A percentile compares a stretch with the other conserved stretches of the same genome.
Evolutionary conservation across 2,888 invertebrate genomes (phyloP).

Genomic region (Linnaemya vulpina): DNA sequence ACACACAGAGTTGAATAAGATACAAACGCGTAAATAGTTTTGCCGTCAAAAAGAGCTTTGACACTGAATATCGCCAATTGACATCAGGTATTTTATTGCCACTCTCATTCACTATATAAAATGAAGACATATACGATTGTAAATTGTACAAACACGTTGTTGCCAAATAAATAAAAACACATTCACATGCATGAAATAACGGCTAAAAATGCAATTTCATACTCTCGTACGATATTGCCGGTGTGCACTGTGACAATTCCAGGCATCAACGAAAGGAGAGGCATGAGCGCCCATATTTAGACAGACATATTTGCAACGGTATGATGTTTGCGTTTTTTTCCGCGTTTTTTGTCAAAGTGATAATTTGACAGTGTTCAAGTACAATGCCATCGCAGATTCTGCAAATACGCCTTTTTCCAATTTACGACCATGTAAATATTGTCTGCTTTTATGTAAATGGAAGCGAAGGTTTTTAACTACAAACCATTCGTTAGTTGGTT

Average conservation of each 20-base stretch:
- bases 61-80: slow-evolving; percentile 51
- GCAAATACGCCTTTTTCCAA: slow-evolving; percentile 27
- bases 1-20: slow-evolving; percentile 18
- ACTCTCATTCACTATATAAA: slow-evolving; percentile 19
- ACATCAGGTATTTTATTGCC: slow-evolving; percentile 55
- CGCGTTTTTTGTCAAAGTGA: slow-evolving; percentile 46
- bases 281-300: slow-evolving; percentile 44
- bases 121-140: slow-evolving; percentile 1
- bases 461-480: slow-evolving; percentile 49
- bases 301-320: slow-evolving; percentile 41
- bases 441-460: slow-evolving; percentile 44
- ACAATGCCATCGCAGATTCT: slow-evolving; percentile 17
- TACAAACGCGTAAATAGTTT: slow-evolving; percentile 44
- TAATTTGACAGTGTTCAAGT: slow-evolving; percentile 44
- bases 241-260: slow-evolving; percentile 6
- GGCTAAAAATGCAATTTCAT: slow-evolving; percentile 60
- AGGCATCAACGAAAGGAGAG: background rate
- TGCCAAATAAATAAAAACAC: slow-evolving; percentile 1
- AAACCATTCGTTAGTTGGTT: slow-evolving; percentile 17
- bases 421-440: slow-evolving; percentile 46
- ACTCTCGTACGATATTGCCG: slow-evolving; percentile 20
- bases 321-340: slow-evolving; percentile 14
- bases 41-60: slow-evolving; percentile 50
- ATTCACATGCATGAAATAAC: slow-evolving; percentile 8
- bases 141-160: background rate